Conservation (phyloP, 2,113 vertebrate species). For the Cebidichthys violaceus region DNA sequence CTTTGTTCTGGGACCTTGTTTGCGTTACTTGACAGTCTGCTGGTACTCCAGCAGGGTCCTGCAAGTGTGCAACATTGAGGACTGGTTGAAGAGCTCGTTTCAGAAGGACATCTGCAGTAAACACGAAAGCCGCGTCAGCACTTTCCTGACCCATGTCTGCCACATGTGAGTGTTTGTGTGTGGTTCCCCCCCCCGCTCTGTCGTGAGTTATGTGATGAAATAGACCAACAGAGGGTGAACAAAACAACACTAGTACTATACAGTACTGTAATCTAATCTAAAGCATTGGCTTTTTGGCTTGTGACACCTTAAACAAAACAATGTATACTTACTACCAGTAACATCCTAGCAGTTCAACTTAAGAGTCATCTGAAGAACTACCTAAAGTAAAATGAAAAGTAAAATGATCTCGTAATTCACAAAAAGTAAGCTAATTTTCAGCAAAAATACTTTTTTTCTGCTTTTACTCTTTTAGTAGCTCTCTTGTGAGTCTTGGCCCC, state of each 20-base stretch:
- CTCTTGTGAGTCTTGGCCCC: not conserved
- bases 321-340: not conserved
- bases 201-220: not conserved
- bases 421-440: not conserved
- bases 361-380: not conserved
- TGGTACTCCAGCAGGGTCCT: conserved; percentile 94
- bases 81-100: conserved; percentile 91
- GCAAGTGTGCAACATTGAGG: conserved; percentile 92
- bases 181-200: conserved; percentile 26
- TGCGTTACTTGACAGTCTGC: conserved; percentile 88
- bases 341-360: not conserved
- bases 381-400: not conserved
- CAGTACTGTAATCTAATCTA: not conserved
- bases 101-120: conserved; percentile 92
- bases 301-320: conserved; percentile 4
- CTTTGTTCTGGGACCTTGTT: conserved; percentile 88
- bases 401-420: not conserved
- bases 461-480: not conserved
- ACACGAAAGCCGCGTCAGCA: conserved; percentile 87
- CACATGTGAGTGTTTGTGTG: conserved; percentile 85
- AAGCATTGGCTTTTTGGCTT: not conserved
- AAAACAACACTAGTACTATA: not conserved
- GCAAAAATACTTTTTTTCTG: not conserved
- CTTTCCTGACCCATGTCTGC: conserved; percentile 88
- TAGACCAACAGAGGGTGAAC: not conserved